Evolutionary conservation across 2,888 invertebrate genomes (phyloP), one percentile per base, ranked within the genome.

Genomic region (Chouioia cunea): DNA sequence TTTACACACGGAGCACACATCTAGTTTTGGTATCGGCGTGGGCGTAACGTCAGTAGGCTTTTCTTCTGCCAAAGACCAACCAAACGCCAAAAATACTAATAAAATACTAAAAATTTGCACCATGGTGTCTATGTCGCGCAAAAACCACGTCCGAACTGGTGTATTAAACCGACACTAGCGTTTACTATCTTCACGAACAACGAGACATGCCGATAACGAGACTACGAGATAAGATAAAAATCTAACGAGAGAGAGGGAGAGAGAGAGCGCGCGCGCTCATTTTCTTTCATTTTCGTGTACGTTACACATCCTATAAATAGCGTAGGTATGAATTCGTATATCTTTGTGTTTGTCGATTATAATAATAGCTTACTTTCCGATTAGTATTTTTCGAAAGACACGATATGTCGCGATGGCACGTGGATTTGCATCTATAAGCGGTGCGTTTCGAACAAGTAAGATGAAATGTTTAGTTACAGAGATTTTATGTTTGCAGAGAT

Each of bases 151-250:
- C 36, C 36, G 77, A 77, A 77, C 69, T 48, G 36, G 52, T 22
- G n/a, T n/a, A n/a, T 36, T 36, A 36, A 36, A 6, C 36, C 10
- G 1, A 36, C 10, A 6, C 36, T 10, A 36, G 36, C 36, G 36
- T 10, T 36, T 36, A 36, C 12, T 36, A 36, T 36, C 36, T 3
- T 3, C 4, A 12, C 10, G 36, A 10, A 12, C 36, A 1, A 12
- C 36, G 10, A 36, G 36, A 6, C 10, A 36, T 6, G 6, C 6
- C 36, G 36, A 36, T 36, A 36, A 36, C 36, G 36, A 6, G 36
- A 10, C 36, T 14, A 12, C 12, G 46, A 52, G 78, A 78, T 78
- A 78, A 78, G 78, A 78, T 78, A 77, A 62, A 56, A 56, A 59
- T 59, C 52, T n/a, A 67, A 56, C 36, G 54, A 16, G 57, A 36